Evolutionary conservation across 2,113 vertebrate species (phyloP), one percentile per base, ranked within the genome.

Genomic region (Lampris megalopsis): DNA sequence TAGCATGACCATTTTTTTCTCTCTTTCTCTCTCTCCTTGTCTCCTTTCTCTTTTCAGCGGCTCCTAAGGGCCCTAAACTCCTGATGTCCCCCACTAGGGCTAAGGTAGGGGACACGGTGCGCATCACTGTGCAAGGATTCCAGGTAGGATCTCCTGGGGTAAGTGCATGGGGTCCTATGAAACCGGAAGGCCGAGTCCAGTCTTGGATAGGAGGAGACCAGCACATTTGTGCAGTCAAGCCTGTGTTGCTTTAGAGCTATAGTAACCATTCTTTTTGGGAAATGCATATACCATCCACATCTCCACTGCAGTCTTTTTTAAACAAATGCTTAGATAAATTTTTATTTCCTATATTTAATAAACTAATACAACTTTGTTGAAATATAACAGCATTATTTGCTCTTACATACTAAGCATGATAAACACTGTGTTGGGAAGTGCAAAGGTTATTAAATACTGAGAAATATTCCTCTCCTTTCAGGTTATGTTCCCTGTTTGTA

Each of bases 1-100:
- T 68, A 63, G 63, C 35, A 73, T 90, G 86, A 91, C 86, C 58
- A 3, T 94, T 94, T 71, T 96, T 92, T 75, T 90, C 75, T 85
- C 66, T 84, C 10, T 71, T 53, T 74, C 43, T 78, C 74, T 73
- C 49, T 68, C 68, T 73, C 24, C 24, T 24, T 24, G 24, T 70
- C 52, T 66, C 10, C 24, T 57, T 53, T 67, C 47, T 82, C 71
- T 43, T 82, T 71, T 56, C 87, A 99, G 98, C 96, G 53, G 96
- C 97, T 83, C 98, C 98, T 11, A 99, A 96, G 86, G 97, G 97
- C 40, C 98, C 97, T 11, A 96, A 96, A 93, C 97, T 99, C 61
- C 69, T 81, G 0, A 97, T 99, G 97, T 95, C 92, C 0, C 97
- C 97, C 0, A 92, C 89, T 0, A 95, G 96, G 92, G 97, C 97